Evolutionary conservation across 1,140 invertebrate genomes (phyloP).

Genomic region (Zaprionus vittiger): DNA sequence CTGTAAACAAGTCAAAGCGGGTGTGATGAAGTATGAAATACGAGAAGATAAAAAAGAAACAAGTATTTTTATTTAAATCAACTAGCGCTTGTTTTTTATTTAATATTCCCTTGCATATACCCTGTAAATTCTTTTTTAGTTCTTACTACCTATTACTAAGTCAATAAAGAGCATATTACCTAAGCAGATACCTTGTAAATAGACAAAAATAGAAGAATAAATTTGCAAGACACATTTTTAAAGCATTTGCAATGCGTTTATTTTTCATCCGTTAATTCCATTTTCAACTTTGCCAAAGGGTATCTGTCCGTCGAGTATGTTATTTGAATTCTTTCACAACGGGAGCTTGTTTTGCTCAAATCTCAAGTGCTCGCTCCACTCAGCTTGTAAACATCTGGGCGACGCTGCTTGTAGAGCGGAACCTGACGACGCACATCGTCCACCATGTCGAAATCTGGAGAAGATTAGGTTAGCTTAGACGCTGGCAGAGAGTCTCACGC

Average conservation of each 20-base stretch:
- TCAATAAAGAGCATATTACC: background rate
- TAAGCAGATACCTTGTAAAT: background rate
- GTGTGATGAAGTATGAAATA: background rate
- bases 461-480: constrained; percentile 29
- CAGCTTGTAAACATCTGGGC: constrained; percentile 90
- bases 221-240: background rate
- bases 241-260: background rate
- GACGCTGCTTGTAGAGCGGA: constrained; percentile 90
- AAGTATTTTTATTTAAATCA: no score
- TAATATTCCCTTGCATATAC: no score
- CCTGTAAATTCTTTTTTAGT: no score
- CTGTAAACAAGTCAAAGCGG: background rate
- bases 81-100: no score
- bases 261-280: background rate
- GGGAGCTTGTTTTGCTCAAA: background rate
- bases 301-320: background rate
- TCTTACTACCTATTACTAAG: no score
- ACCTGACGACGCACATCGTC: constrained; percentile 92
- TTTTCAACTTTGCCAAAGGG: background rate
- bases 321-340: background rate
- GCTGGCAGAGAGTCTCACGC: background rate
- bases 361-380: constrained; percentile 23
- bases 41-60: no score
- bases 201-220: background rate
- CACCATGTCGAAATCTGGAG: constrained; percentile 89